Evolutionary conservation across 2,113 vertebrate genomes (phyloP), one percentile per base, ranked within the genome.

Genomic region (Heloderma charlesbogerti): DNA sequence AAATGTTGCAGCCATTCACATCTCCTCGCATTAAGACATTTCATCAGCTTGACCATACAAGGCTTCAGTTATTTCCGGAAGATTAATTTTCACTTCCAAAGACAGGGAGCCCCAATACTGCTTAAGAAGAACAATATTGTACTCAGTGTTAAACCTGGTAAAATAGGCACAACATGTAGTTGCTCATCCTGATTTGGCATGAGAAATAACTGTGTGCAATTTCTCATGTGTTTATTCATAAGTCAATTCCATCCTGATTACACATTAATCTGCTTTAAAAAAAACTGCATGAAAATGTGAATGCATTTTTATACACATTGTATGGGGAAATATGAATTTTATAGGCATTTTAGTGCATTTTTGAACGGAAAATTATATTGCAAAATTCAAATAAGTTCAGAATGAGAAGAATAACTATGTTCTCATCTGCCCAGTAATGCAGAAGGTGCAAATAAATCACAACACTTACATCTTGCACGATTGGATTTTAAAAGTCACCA

Each of bases 71-170:
- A 91, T 92, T 94, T 95, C 91, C 93, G 86, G 86, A 90, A 95
- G 94, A 96, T 92, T 92, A 95, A 95, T 96, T 94, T 92, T 94
- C 91, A 63, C 93, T 93, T 93, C 94, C 91, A 63, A 93, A 90
- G 92, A 93, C 91, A 91, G 93, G 92, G 93, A 87, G 91, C 88
- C 91, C 20, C 71, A 93, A 88, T 94, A 88, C 90, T 94, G 88
- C 88, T 95, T 90, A 92, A 79, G 40, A 95, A 92, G 88, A 94
- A 93, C 89, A 94, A 92, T 91, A 95, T 92, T 95, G 77, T 57
- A 66, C 51, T 91, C 90, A 90, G 83, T 91, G 90, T 91, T 92
- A 95, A 92, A 95, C 27, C 1, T 91, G 91, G 92, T 95, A 89
- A 95, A 92, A 91, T 90, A 57, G 72, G 95, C 94, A 94, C 95